Evolutionary conservation across 2,797 vertebrate genomes (phyloP).

Genomic region (Silurus aristotelis): DNA sequence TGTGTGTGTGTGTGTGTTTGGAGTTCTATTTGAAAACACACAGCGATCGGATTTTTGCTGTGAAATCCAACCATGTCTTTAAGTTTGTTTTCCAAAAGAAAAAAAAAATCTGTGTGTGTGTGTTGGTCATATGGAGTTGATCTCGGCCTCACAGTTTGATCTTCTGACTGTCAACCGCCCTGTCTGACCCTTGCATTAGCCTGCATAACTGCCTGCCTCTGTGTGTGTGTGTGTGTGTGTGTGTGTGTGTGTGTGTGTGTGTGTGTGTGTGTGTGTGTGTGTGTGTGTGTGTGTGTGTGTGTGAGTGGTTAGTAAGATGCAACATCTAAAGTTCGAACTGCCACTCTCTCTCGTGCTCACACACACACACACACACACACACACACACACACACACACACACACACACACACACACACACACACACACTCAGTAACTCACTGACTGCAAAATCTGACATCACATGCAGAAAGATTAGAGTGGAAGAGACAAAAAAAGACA

Average conservation of each 20-base stretch:
- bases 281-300: slow-evolving; percentile 11
- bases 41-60: background rate
- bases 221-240: slow-evolving; percentile 55
- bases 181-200: slow-evolving; percentile 52
- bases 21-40: background rate
- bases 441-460: background rate
- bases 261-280: slow-evolving; percentile 11
- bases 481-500: background rate
- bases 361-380: background rate
- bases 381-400: too few species aligned
- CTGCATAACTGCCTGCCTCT: slow-evolving; percentile 20
- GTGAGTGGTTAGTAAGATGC: background rate
- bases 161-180: slow-evolving; percentile 65
- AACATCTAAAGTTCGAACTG: background rate
- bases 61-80: background rate
- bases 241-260: slow-evolving; percentile 17
- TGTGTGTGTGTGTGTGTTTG: background rate
- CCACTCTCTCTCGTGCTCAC: background rate
- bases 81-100: slow-evolving; percentile 1
- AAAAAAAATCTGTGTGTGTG: slow-evolving; percentile 12
- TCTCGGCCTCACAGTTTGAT: slow-evolving; percentile 59
- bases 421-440: background rate
- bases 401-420: background rate
- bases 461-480: background rate
- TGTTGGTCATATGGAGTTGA: slow-evolving; percentile 71